Evolutionary conservation across 2,888 invertebrate species (phyloP), one percentile per base, ranked within the genome.

Genomic region (Spodoptera littoralis): DNA sequence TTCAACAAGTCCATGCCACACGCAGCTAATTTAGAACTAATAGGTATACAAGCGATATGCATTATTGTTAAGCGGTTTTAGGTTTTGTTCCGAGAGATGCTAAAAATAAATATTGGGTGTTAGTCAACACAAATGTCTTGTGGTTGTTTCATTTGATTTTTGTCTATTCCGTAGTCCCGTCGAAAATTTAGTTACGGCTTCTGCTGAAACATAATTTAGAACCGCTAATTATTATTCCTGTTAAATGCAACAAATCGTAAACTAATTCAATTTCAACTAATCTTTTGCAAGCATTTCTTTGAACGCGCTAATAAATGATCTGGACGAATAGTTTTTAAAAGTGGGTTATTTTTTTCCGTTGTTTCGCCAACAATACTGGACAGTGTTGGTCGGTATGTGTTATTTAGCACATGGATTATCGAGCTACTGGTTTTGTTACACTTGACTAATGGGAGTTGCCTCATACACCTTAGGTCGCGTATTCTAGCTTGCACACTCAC

Each of bases 1-100:
- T 83, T 79, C 71, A 58, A 63, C 65, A 72, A 36, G 65, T 80
- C 66, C 58, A 76, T 71, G 70, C 63, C 78, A 80, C 73, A 79
- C 69, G 52, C 45, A 76, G 77, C 82, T 73, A 80, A 81, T 83
- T 80, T 60, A 42, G 13, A 66, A 60, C 68, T 43, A 73, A 63
- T 72, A 8, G 36, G 36, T 36, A 60, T 49, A 54, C 53, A 54
- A 70, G 50, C 60, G 61, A 55, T 73, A 46, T 60, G 46, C 71
- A 58, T 66, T 77, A 63, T 71, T 75, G 60, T 77, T 64, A 64
- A 53, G 49, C 43, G 22, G 53, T 66, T 60, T 71, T 61, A 46
- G 55, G 43, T 66, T 68, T 76, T 70, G 76, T 66, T 76, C 77
- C 56, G 51, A 67, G 65, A 68, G 75, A 60, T 70, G 74, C 66